A percentile compares a stretch with the other conserved stretches of the same genome.
phyloP scores from a whole-genome alignment of 2,113 vertebrate species.

The Gnathonemus echidnorhynchus region DNA sequence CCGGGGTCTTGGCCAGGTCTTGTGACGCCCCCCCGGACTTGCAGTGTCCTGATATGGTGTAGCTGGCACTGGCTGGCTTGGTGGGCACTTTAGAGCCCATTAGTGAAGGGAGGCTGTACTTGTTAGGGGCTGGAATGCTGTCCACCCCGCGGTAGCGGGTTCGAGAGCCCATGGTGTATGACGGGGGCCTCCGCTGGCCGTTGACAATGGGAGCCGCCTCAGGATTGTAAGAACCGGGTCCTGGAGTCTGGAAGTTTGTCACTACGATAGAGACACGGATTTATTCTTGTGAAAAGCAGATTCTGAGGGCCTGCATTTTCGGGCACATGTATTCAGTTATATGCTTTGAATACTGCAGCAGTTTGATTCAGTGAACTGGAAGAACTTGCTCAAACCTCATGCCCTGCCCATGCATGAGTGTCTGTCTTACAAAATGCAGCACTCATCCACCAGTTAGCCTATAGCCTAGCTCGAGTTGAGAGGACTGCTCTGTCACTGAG shows the following conservation, averaged over 20 bases:
- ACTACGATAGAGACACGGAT: constrained; percentile 22
- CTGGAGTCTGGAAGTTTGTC: constrained; percentile 59
- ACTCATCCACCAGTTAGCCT: too few species aligned
- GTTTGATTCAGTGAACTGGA: neutral
- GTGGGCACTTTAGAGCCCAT: constrained; percentile 62
- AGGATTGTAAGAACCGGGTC: constrained; percentile 76
- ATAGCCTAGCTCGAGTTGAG: too few species aligned
- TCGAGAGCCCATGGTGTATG: constrained; percentile 70
- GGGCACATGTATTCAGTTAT: neutral
- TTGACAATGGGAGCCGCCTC: constrained; percentile 63
- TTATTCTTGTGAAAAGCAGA: neutral
- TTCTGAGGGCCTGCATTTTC: too few species aligned
- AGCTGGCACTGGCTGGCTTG: constrained; percentile 69
- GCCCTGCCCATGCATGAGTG: too few species aligned
- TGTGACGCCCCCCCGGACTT: constrained; percentile 46
- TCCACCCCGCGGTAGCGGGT: constrained; percentile 60
- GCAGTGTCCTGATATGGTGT: constrained; percentile 53
- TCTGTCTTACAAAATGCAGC: neutral
- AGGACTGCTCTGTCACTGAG: neutral
- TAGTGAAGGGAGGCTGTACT: constrained; percentile 71
- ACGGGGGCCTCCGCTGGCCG: constrained; percentile 59
- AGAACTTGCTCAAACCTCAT: neutral
- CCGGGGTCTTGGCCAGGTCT: constrained; percentile 66
- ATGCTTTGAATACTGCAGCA: neutral
- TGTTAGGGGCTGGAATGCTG: constrained; percentile 68